A percentile compares a stretch with the other conserved stretches of the same genome.
Evolutionary conservation across 1,140 invertebrate genomes (phyloP).

Genomic region (Dreissena rostriformis): DNA sequence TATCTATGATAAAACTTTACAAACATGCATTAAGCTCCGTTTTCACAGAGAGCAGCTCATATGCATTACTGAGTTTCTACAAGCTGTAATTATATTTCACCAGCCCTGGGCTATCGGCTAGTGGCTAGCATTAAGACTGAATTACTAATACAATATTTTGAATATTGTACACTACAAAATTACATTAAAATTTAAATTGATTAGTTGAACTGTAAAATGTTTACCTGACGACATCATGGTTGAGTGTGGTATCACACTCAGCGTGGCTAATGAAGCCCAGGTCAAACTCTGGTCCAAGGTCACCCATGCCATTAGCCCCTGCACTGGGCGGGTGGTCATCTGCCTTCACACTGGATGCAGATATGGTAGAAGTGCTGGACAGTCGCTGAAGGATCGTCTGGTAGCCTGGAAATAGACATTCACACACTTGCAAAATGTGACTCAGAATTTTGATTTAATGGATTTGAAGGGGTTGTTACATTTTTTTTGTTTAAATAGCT

Average conservation of each 20-base stretch:
- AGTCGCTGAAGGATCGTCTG: slow-evolving; percentile 78
- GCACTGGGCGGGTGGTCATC: slow-evolving; percentile 18
- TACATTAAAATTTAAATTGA: too few species aligned
- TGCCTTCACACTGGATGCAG: slow-evolving; percentile 56
- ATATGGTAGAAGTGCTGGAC: slow-evolving; percentile 71
- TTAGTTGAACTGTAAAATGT: too few species aligned
- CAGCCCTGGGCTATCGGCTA: too few species aligned
- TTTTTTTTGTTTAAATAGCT: not conserved
- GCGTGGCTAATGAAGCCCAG: slow-evolving; percentile 76
- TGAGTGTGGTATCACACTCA: slow-evolving; percentile 70
- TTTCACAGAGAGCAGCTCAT: too few species aligned
- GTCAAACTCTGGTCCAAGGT: slow-evolving; percentile 72
- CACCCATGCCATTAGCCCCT: slow-evolving; percentile 46
- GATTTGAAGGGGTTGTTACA: not conserved
- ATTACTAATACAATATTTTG: too few species aligned
- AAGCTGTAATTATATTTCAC: too few species aligned
- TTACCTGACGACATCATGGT: slow-evolving; percentile 74
- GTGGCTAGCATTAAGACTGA: too few species aligned
- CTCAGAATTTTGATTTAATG: not conserved
- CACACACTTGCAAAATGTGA: not conserved
- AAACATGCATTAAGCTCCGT: too few species aligned
- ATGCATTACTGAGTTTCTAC: too few species aligned
- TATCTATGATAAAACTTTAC: too few species aligned
- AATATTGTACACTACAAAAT: too few species aligned
- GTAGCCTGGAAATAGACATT: slow-evolving; percentile 69